A percentile compares a stretch with the other conserved stretches of the same genome.
Evolutionary conservation across 37 sponge, comb jelly and placozoan genomes (phyloP).

Genomic region (Lycopodina hypogea): DNA sequence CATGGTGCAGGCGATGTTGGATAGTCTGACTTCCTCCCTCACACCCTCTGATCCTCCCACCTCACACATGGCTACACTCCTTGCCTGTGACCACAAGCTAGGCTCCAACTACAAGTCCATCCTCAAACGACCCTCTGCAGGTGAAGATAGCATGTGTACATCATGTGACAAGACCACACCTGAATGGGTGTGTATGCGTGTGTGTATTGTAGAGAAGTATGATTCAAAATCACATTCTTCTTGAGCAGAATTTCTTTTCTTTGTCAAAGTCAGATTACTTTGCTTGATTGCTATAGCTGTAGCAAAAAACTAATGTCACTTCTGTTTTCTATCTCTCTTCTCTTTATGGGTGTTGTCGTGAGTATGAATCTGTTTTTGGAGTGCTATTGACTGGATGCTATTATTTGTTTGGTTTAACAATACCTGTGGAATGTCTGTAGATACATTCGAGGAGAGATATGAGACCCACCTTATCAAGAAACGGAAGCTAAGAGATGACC

Average conservation of each 20-base stretch:
- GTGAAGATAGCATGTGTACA: constrained; percentile 1
- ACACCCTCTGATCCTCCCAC: constrained; percentile 20
- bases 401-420: too few relatives aligned
- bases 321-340: too few relatives aligned
- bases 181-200: background rate
- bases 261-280: too few relatives aligned
- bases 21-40: constrained; percentile 9
- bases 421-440: background rate
- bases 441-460: constrained; percentile 21
- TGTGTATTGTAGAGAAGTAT: background rate
- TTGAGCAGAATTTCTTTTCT: too few relatives aligned
- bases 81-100: constrained; percentile 34
- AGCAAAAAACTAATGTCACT: too few relatives aligned
- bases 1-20: constrained; percentile 37
- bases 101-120: constrained; percentile 54
- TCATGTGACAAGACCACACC: constrained; percentile 18
- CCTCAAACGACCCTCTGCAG: constrained; percentile 43
- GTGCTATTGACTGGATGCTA: too few relatives aligned
- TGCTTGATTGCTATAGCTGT: too few relatives aligned
- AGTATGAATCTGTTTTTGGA: too few relatives aligned
- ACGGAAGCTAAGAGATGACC: constrained; percentile 9
- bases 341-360: too few relatives aligned
- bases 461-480: constrained; percentile 27
- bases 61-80: constrained; percentile 18
- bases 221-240: too few relatives aligned